Evolutionary conservation across 1,140 invertebrate species (phyloP).

Genomic region (Lethrus apterus): DNA sequence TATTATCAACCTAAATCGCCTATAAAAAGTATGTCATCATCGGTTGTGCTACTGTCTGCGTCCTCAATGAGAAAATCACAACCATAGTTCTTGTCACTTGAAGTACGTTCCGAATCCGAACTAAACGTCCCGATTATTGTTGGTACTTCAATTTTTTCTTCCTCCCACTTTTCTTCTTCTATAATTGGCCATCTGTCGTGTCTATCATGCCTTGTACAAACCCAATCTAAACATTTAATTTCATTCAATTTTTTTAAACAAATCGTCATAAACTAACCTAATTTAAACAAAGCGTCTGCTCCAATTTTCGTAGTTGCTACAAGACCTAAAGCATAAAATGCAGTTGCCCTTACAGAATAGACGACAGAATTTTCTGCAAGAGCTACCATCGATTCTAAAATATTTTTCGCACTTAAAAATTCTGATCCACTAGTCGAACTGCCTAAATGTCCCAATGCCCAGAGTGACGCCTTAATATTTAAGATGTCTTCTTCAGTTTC

Average conservation of each 20-base stretch:
- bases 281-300: constrained; percentile 62
- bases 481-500: constrained; percentile 57
- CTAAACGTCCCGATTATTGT: not conserved
- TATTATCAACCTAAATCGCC: constrained; percentile 3
- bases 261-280: constrained; percentile 47
- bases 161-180: constrained; percentile 53
- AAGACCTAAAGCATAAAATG: constrained; percentile 79
- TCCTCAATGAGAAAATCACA: constrained; percentile 13
- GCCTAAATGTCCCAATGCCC: constrained; percentile 80
- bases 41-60: constrained; percentile 18
- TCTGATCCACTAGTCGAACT: constrained; percentile 66
- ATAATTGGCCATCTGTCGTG: constrained; percentile 79
- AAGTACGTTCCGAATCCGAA: constrained; percentile 20
- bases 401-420: constrained; percentile 50
- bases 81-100: constrained; percentile 17
- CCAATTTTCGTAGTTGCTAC: constrained; percentile 76
- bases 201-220: constrained; percentile 70
- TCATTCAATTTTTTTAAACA: not conserved
- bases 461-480: constrained; percentile 80
- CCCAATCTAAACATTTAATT: constrained; percentile 59
- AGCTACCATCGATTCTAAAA: constrained; percentile 55
- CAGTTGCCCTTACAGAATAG: constrained; percentile 81
- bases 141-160: constrained; percentile 9
- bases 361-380: constrained; percentile 72
- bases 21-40: constrained; percentile 18